Percentiles rank a stretch among this genome's conserved stretches.
phyloP scores from a whole-genome alignment of 2,888 invertebrate species.

The Geophilus truncorum region DNA sequence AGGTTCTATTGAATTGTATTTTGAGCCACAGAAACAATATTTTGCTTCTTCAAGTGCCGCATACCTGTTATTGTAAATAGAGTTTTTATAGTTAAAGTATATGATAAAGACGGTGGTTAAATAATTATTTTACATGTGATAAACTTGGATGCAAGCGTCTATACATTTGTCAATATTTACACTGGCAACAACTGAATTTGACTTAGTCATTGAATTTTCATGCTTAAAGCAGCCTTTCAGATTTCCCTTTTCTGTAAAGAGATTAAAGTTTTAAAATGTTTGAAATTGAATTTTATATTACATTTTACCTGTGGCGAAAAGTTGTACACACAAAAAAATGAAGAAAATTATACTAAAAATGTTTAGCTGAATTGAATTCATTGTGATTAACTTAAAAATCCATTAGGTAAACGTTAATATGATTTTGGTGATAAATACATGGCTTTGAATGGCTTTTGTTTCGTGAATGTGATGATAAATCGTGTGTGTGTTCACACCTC shows the following conservation, averaged over 20 bases:
- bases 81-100: not conserved
- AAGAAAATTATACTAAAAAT: not conserved
- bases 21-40: conserved; percentile 54
- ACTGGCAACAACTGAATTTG: conserved; percentile 21
- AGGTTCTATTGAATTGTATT: conserved; percentile 46
- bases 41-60: conserved; percentile 52
- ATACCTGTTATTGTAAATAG: conserved; percentile 46
- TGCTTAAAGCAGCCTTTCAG: conserved; percentile 36
- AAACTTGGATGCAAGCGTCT: conserved; percentile 34
- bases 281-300: not conserved
- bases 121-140: conserved; percentile 34
- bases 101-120: not conserved
- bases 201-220: conserved; percentile 1
- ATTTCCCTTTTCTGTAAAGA: conserved; percentile 35
- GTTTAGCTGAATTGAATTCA: not conserved
- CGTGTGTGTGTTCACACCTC: not conserved
- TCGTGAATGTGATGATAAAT: not conserved
- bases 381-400: not conserved
- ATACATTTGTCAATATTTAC: conserved; percentile 33
- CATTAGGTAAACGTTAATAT: not conserved
- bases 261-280: not conserved
- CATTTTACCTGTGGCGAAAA: not conserved
- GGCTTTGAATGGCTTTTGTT: not conserved
- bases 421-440: not conserved
- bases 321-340: not conserved